Evolutionary conservation across 2,888 invertebrate species (phyloP).

Genomic region (Watsonalla cultraria): DNA sequence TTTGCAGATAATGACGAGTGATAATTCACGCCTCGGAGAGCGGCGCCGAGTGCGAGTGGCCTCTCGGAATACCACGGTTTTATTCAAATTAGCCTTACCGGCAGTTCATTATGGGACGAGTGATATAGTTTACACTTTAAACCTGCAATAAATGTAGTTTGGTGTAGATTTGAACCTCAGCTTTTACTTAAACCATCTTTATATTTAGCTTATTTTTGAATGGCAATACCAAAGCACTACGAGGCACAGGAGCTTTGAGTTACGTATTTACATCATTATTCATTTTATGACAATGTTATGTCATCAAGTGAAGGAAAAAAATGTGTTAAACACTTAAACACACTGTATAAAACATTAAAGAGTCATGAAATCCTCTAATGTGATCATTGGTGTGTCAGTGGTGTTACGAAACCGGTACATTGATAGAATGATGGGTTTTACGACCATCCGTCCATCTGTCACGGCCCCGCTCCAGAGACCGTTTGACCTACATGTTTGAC

Average conservation of each 20-base stretch:
- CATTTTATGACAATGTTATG: too few relatives aligned
- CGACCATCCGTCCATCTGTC: background rate
- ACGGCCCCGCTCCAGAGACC: background rate
- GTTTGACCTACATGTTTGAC: background rate
- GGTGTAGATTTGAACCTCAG: too few relatives aligned
- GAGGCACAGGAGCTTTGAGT: too few relatives aligned
- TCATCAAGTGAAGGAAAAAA: too few relatives aligned
- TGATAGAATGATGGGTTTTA: background rate
- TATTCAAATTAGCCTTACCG: constrained; percentile 5
- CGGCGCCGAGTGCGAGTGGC: constrained; percentile 4
- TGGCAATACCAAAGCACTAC: too few relatives aligned
- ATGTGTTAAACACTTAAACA: too few relatives aligned
- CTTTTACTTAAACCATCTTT: too few relatives aligned
- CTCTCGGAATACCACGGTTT: constrained; percentile 3
- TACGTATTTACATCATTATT: too few relatives aligned
- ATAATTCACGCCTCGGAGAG: constrained; percentile 47
- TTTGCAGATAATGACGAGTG: constrained; percentile 55
- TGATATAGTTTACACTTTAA: background rate
- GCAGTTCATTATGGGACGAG: background rate
- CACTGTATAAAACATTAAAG: background rate
- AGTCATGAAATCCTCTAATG: background rate
- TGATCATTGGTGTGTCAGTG: background rate
- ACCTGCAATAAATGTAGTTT: too few relatives aligned
- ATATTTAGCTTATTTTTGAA: too few relatives aligned
- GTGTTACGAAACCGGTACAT: background rate